A percentile compares a stretch with the other conserved stretches of the same genome.
phyloP scores from a whole-genome alignment of 2,888 invertebrate genomes.

The Lepidonotus clava region DNA sequence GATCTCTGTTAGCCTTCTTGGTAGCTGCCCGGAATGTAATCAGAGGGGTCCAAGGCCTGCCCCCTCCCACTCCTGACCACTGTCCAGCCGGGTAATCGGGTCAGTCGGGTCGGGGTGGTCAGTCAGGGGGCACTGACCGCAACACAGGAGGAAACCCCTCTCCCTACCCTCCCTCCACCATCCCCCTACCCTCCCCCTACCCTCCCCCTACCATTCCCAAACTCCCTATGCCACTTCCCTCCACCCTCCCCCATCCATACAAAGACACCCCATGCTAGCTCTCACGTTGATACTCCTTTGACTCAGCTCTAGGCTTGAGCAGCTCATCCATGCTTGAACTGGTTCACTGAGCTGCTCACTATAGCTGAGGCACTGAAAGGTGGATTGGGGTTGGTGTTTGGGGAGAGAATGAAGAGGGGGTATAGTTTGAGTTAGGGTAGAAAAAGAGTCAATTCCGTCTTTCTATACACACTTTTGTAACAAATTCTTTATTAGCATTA shows the following conservation, averaged over 20 bases:
- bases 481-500: too few relatives aligned
- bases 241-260: background rate
- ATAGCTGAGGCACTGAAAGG: too few relatives aligned
- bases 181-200: background rate
- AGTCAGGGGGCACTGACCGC: background rate
- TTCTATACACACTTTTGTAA: too few relatives aligned
- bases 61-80: too few relatives aligned
- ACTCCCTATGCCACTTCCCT: background rate
- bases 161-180: background rate
- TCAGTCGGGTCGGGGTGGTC: background rate
- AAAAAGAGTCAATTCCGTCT: too few relatives aligned
- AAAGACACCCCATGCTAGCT: background rate
- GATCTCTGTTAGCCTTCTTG: slow-evolving; percentile 6
- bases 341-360: too few relatives aligned
- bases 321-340: background rate
- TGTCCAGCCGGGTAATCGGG: background rate
- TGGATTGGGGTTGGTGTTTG: too few relatives aligned
- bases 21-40: background rate
- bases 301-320: background rate
- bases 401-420: too few relatives aligned
- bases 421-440: too few relatives aligned
- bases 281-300: background rate
- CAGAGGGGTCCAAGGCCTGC: background rate
- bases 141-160: background rate
- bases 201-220: background rate